Base-by-base conservation (phyloP, 2,113 vertebrate genomes). In the Parus major region DNA sequence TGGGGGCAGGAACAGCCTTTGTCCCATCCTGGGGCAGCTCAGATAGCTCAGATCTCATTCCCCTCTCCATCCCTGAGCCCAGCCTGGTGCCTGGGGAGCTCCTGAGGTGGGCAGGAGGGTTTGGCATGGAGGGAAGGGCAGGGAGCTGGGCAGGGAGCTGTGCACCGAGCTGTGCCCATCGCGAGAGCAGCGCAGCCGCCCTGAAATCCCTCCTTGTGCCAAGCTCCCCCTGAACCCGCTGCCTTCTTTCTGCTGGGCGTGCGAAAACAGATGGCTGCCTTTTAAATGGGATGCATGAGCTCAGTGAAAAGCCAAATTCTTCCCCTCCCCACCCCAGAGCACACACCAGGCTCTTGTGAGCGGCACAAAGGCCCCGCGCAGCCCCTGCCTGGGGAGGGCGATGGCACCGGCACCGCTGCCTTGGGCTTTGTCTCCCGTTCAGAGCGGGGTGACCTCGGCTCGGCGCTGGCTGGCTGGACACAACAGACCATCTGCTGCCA, bases 231-330 rank as follows among this genome's bases (percentile, higher is more conserved):
- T 9, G 90, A 94, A 94, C 94, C 94, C 21, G 27, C 92, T 20
- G 92, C 96, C 92, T 92, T 83, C 95, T 96, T 92, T 83, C 95
- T 96, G 95, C 18, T 9, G 90, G 95, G 92, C 52, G 35, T 70
- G 88, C 53, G 94, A 19, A 78, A 96, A 24, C 93, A 94, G 95
- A 96, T 90, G 93, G 95, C 90, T 46, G 90, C 90, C 90, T 88
- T 75, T 72, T 42, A 25, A 92, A 63, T 0, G 85, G 79, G 76
- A 77, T 15, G 82, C 80, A 81, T 9, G 3, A 66, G 76, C 93
- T 93, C 85, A 9, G 82, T 75, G 59, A 77, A 93, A 94, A 94
- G 93, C 92, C 82, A 92, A 94, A 95, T 61, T 91, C 90, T 24
- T 82, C 60, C 76, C 80, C 73, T 82, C 66, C 71, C 49, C 57